Percentiles rank a stretch among this genome's conserved stretches.
phyloP scores from a whole-genome alignment of 1,140 invertebrate genomes.

The Apis florea region DNA sequence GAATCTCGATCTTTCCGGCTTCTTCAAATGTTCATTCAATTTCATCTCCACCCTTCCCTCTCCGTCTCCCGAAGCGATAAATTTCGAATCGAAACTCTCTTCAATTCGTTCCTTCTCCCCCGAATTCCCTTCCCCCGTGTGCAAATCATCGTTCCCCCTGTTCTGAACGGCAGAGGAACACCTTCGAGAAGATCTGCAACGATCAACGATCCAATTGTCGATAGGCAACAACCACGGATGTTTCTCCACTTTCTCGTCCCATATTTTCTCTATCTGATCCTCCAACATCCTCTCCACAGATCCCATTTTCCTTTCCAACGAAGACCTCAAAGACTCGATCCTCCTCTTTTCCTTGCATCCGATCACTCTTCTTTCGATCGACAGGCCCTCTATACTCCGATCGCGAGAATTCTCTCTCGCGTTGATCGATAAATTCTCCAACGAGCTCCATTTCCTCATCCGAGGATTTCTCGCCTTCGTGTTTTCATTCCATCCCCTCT shows the following conservation, averaged over 20 bases:
- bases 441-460: constrained; percentile 16
- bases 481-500: neutral
- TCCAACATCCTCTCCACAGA: constrained; percentile 67
- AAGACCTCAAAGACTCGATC: constrained; percentile 48
- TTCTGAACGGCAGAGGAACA: neutral
- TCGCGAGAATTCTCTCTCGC: neutral
- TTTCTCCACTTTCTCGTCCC: constrained; percentile 66
- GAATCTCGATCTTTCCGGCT: neutral
- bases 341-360: constrained; percentile 46
- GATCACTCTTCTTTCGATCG: neutral
- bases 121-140: neutral
- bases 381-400: constrained; percentile 10
- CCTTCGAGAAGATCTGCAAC: constrained; percentile 24
- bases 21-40: constrained; percentile 13
- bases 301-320: constrained; percentile 65
- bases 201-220: constrained; percentile 67
- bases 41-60: constrained; percentile 34
- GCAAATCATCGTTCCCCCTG: neutral
- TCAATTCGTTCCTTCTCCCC: neutral
- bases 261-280: constrained; percentile 61
- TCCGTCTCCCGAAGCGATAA: constrained; percentile 19
- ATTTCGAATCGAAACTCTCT: constrained; percentile 43
- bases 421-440: constrained; percentile 18
- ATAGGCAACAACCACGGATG: constrained; percentile 69
- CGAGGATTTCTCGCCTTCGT: neutral